Evolutionary conservation across 2,113 vertebrate species (phyloP).

Genomic region (Arenaria interpres): DNA sequence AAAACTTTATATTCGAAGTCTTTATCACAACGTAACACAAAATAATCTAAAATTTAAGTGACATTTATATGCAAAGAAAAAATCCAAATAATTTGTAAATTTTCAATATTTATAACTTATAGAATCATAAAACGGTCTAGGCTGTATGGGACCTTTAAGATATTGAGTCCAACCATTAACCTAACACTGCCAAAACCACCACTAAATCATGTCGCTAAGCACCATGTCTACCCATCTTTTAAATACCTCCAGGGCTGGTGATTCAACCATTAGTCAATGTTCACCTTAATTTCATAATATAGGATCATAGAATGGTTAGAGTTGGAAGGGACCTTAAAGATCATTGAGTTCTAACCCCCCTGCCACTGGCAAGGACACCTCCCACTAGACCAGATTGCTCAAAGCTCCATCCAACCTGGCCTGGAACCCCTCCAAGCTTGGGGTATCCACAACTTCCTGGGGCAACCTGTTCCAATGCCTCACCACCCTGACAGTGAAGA

Average conservation of each 20-base stretch:
- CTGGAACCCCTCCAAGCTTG: too few relatives aligned
- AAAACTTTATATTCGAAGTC: neutral
- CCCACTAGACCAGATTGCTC: too few relatives aligned
- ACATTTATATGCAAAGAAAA: neutral
- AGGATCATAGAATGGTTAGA: too few relatives aligned
- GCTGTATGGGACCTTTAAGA: neutral
- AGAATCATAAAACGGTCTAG: neutral
- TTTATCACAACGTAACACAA: neutral
- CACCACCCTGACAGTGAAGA: too few relatives aligned
- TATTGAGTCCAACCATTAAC: neutral
- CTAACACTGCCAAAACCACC: neutral
- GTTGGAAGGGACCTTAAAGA: too few relatives aligned
- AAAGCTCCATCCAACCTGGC: too few relatives aligned
- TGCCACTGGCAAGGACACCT: too few relatives aligned
- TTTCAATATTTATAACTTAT: neutral
- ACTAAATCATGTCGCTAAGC: neutral
- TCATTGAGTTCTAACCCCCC: too few relatives aligned
- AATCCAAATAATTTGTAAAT: neutral
- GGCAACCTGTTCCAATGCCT: too few relatives aligned
- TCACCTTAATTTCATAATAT: neutral
- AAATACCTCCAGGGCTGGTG: neutral
- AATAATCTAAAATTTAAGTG: neutral
- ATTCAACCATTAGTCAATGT: neutral
- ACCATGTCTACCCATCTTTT: neutral
- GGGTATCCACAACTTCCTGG: too few relatives aligned